Evolutionary conservation across 2,888 invertebrate species (phyloP).

Genomic region (Polymixis lichenea): DNA sequence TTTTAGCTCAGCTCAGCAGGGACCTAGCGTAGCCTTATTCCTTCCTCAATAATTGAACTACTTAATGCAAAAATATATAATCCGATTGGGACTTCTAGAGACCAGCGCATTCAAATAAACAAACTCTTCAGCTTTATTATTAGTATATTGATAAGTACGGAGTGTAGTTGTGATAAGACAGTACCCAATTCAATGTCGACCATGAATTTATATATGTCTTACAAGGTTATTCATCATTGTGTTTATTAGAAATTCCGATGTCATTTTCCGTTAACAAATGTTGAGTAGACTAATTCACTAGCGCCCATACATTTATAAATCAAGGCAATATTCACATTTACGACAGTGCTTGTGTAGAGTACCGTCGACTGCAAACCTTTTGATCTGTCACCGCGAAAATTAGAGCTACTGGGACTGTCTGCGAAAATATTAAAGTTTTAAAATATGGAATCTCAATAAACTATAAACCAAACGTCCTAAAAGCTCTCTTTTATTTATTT

Average conservation of each 20-base stretch:
- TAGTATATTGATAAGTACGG: neutral
- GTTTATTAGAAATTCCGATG: neutral
- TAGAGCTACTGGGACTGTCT: neutral
- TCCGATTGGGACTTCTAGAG: too few species aligned
- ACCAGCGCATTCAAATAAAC: too few species aligned
- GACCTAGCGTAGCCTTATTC: too few species aligned
- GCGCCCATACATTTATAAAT: conserved; percentile 3
- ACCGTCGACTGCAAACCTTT: neutral
- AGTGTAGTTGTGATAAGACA: neutral
- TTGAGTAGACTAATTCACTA: neutral
- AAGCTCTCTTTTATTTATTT: conserved; percentile 36
- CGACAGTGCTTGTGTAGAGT: neutral
- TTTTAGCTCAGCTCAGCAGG: too few species aligned
- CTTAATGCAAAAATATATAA: too few species aligned
- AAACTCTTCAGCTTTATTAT: too few species aligned
- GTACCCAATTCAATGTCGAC: neutral
- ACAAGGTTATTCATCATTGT: neutral
- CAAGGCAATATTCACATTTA: neutral
- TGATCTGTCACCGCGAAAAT: neutral
- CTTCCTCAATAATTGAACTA: too few species aligned
- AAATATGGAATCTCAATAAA: conserved; percentile 48
- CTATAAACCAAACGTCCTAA: conserved; percentile 16
- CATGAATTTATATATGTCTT: conserved; percentile 17
- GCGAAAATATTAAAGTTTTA: neutral
- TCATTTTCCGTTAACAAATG: neutral